Conservation (phyloP, 2,888 invertebrate genomes). For the Callosobruchus maculatus region DNA sequence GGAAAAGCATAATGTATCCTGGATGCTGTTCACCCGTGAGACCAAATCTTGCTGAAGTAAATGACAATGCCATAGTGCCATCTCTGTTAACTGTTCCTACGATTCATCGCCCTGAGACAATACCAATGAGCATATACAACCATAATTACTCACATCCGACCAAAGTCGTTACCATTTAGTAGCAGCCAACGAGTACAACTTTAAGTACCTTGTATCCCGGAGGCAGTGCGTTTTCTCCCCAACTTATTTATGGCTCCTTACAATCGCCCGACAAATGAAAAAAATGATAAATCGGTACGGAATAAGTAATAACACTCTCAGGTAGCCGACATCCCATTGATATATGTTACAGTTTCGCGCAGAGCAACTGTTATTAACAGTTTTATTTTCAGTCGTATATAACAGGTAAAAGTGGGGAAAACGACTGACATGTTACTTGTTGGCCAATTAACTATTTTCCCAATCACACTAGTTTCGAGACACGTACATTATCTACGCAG, state of each 20-base stretch:
- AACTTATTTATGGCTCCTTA: slow-evolving; percentile 16
- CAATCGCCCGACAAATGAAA: slow-evolving; percentile 27
- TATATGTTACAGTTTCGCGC: slow-evolving; percentile 23
- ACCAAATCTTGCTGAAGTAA: too few species aligned
- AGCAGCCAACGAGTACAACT: neutral
- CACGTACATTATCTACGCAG: too few species aligned
- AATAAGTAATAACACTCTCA: slow-evolving; percentile 39
- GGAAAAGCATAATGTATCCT: too few species aligned
- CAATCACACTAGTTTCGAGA: neutral
- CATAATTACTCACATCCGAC: neutral
- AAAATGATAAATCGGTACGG: slow-evolving; percentile 34
- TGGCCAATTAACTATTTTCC: slow-evolving; percentile 32
- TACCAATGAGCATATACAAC: neutral
- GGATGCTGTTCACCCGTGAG: too few species aligned
- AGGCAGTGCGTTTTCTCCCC: slow-evolving; percentile 7
- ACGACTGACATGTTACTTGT: slow-evolving; percentile 25
- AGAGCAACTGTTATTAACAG: slow-evolving; percentile 32
- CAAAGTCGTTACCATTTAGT: neutral
- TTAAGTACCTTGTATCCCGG: slow-evolving; percentile 1
- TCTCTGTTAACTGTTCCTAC: too few species aligned
- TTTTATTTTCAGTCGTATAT: slow-evolving; percentile 33
- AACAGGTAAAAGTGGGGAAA: slow-evolving; percentile 26
- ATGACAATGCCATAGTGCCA: too few species aligned
- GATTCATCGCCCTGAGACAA: neutral
- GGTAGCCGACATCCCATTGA: slow-evolving; percentile 33